Evolutionary conservation across 2,113 vertebrate genomes (phyloP), one percentile per base, ranked within the genome.

Genomic region (Neolamprologus cancellatus): DNA sequence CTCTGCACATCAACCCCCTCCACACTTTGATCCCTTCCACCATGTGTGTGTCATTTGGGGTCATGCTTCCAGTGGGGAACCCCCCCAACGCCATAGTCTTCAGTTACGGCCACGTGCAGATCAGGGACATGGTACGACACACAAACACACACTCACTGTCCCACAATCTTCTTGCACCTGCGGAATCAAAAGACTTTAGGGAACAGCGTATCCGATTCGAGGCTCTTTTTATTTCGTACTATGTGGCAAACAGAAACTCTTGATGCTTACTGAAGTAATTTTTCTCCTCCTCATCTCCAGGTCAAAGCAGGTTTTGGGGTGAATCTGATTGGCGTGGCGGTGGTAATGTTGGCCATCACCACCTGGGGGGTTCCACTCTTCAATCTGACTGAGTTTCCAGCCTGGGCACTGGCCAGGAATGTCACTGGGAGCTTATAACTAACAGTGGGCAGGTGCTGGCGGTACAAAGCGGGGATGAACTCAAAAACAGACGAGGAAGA

Each of bases 11-110:
- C 88, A 99, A 99, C 92, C 98, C 99, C 3, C 96, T 99, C 74
- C 98, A 99, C 93, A 99, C 98, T 8, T 95, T 99, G 91, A 98
- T 99, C 93, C 99, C 99, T 1, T 97, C 98, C 94, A 98, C 99
- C 91, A 98, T 99, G 98, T 99, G 98, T 28, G 98, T 99, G 94
- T 99, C 98, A 18, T 98, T 99, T 11, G 99, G 98, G 18, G 98
- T 99, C 94, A 99, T 99, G 98, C 96, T 99, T 91, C 99, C 99
- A 2, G 98, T 99, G 88, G 99, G 98, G 81, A 99, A 99, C 90
- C 99, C 99, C 41, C 99, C 99, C 87, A 99, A 99, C 5, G 99
- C 99, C 92, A 99, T 99, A 8, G 97, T 99, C 94, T 99, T 99
- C 96, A 99, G 97, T 94, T 99, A 99, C 1, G 98, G 98, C 71